These are phyloP conservation scores for Drosophila sordidula DNA, from an alignment of 2,888 invertebrate species.

Conservation along the genomic window DNA sequence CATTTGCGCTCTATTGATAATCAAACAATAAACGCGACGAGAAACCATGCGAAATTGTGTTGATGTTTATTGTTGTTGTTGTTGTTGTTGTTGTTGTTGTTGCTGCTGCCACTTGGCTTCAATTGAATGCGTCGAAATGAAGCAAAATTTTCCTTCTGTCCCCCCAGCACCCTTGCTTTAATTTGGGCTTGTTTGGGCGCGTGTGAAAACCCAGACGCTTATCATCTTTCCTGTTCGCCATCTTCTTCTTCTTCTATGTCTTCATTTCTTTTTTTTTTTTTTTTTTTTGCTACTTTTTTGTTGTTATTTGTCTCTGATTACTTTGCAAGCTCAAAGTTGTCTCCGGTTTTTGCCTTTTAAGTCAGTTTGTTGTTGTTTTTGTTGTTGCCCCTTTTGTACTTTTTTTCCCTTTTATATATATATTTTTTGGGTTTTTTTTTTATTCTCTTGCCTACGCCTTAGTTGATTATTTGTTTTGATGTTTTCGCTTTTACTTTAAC, in stretches of 20 bases:
- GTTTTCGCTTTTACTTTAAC: conserved; percentile 26
- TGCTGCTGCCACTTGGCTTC: conserved; percentile 43
- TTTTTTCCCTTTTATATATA: background rate
- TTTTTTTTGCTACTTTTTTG: conserved; percentile 1
- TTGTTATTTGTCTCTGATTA: conserved; percentile 15
- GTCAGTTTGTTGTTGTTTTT: conserved; percentile 50
- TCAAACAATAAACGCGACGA: conserved; percentile 69
- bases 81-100: conserved; percentile 26
- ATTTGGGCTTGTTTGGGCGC: conserved; percentile 11
- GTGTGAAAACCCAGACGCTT: conserved; percentile 42
- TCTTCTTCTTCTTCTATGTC: conserved; percentile 11
- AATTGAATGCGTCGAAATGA: conserved; percentile 47
- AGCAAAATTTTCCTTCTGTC: background rate
- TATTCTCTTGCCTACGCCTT: conserved; percentile 13
- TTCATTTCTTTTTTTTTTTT: conserved; percentile 12
- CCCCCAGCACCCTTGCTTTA: background rate
- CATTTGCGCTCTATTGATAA: conserved; percentile 60
- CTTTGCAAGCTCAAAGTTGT: background rate
- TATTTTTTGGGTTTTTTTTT: background rate
- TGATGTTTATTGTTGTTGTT: conserved; percentile 22
- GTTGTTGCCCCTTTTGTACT: conserved; percentile 15
- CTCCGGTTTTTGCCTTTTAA: conserved; percentile 13
- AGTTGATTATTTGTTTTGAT: conserved; percentile 30
- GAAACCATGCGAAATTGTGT: conserved; percentile 53
- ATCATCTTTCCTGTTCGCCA: conserved; percentile 44